Evolutionary conservation across 2,888 invertebrate species (phyloP).

Genomic region (Anagyrus pseudococci): DNA sequence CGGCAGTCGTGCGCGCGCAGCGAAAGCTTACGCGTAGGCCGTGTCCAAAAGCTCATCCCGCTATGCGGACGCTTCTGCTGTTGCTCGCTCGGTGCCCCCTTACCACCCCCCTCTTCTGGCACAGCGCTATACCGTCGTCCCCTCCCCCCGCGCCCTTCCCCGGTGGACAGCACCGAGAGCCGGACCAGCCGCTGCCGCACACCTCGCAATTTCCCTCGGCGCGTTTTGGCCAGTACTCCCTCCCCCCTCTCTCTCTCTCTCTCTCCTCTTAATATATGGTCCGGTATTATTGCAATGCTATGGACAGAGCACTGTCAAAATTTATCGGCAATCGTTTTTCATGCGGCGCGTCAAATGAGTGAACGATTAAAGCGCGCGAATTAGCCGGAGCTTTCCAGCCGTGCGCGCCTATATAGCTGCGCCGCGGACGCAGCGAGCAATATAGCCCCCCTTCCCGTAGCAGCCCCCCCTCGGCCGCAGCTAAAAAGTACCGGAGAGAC

Average conservation of each 20-base stretch:
- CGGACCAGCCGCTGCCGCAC: no score
- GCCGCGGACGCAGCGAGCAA: neutral
- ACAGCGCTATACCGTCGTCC: no score
- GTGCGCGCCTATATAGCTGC: constrained; percentile 20
- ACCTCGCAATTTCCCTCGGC: constrained; percentile 40
- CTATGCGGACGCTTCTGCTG: no score
- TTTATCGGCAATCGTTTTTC: constrained; percentile 62
- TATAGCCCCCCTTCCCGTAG: no score
- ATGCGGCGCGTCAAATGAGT: constrained; percentile 59
- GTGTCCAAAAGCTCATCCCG: constrained; percentile 40
- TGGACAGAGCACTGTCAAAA: constrained; percentile 63
- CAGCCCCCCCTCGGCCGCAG: no score
- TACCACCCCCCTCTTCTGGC: no score
- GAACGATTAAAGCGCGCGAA: constrained; percentile 60
- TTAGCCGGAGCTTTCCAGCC: constrained; percentile 57
- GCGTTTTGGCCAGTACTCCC: constrained; percentile 31
- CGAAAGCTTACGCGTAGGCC: no score
- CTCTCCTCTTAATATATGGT: constrained; percentile 60
- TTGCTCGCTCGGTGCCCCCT: no score
- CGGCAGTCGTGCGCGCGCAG: no score
- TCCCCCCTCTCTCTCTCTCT: constrained; percentile 46
- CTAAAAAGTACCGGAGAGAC: no score
- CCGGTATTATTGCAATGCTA: constrained; percentile 63
- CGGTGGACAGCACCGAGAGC: no score
- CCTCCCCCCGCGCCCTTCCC: no score